Conservation (phyloP, 1,140 invertebrate species). For the Plodia interpunctella region DNA sequence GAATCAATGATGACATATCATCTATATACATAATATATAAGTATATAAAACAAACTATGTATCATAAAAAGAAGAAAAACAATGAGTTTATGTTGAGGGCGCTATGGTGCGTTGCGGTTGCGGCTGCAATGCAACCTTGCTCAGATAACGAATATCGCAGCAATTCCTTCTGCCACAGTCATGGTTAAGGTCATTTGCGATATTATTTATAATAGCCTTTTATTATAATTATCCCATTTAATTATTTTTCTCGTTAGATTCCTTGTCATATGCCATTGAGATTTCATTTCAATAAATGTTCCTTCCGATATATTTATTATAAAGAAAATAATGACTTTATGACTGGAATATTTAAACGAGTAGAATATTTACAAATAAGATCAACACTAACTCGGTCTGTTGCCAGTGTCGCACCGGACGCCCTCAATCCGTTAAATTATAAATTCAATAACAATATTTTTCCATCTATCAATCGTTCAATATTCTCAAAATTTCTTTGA, state of each 20-base stretch:
- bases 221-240: neutral
- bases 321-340: neutral
- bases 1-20: no score
- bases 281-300: neutral
- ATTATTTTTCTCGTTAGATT: neutral
- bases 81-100: neutral
- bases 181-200: constrained; percentile 2
- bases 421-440: neutral
- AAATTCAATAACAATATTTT: neutral
- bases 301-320: neutral
- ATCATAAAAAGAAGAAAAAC: neutral
- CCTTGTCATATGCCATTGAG: neutral
- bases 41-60: no score
- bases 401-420: constrained; percentile 1
- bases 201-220: neutral
- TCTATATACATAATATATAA: no score
- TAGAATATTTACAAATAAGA: neutral
- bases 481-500: neutral
- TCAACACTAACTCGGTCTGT: neutral
- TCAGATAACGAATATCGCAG: constrained; percentile 8
- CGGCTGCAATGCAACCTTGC: constrained; percentile 2
- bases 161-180: constrained; percentile 5
- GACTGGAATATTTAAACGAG: neutral
- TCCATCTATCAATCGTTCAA: neutral
- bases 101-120: constrained; percentile 2